phyloP scores from a whole-genome alignment of 2,113 vertebrate species.

The Macquaria ambigua region DNA sequence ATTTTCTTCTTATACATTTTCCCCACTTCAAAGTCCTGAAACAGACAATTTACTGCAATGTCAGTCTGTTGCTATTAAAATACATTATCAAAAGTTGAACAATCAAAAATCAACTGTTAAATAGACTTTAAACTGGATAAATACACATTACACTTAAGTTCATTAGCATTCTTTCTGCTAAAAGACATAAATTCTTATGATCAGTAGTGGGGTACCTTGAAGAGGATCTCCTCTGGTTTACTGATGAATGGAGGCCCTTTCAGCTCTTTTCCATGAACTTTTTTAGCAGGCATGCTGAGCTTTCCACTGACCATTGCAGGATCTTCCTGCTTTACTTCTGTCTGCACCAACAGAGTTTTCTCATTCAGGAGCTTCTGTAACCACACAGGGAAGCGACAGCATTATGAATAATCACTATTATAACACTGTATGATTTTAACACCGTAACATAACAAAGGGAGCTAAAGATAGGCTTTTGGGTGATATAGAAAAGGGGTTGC shows the following conservation, averaged over 20 bases:
- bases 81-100: not conserved
- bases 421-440: not conserved
- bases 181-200: not conserved
- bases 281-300: conserved; percentile 72
- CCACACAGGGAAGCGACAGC: conserved; percentile 15
- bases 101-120: not conserved
- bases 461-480: no score
- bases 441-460: not conserved
- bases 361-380: conserved; percentile 45
- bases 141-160: not conserved
- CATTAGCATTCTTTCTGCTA: not conserved
- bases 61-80: not conserved
- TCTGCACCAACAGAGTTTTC: not conserved
- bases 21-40: conserved; percentile 93
- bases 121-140: not conserved
- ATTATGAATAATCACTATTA: not conserved
- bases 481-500: no score
- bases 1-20: conserved; percentile 91
- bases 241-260: conserved; percentile 88
- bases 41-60: conserved; percentile 22
- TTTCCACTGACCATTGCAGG: conserved; percentile 8
- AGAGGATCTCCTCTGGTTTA: conserved; percentile 89
- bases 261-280: conserved; percentile 71
- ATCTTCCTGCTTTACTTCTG: conserved; percentile 67
- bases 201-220: conserved; percentile 86